Percentiles rank a stretch among this genome's conserved stretches.
These are phyloP conservation scores for Clostera curtula DNA, from an alignment of 2,888 invertebrate species.

Conservation along the genomic window DNA sequence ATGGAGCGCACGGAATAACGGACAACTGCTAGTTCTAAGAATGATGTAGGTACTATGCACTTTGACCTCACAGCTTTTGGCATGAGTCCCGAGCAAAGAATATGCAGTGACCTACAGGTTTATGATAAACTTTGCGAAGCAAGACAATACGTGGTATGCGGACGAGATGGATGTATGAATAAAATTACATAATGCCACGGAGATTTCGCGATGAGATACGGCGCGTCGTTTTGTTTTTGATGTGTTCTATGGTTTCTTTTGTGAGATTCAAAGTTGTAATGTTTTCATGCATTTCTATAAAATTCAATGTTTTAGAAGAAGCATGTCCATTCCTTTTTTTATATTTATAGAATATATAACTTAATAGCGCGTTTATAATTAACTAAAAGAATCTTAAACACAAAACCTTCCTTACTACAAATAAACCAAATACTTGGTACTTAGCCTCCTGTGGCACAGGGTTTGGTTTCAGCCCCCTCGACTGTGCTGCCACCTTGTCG, in stretches of 20 bases:
- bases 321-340: no score
- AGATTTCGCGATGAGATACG: neutral
- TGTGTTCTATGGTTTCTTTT: neutral
- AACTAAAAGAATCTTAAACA: no score
- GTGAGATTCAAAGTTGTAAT: neutral
- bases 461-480: no score
- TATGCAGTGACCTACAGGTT: constrained; percentile 32
- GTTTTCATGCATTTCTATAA: no score
- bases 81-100: constrained; percentile 37
- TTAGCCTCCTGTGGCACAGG: no score
- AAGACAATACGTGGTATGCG: constrained; percentile 15
- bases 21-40: constrained; percentile 39
- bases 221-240: neutral
- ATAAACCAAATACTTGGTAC: no score
- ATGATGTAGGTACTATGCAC: constrained; percentile 47
- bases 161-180: constrained; percentile 4
- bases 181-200: neutral
- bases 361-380: no score
- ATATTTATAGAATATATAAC: no score
- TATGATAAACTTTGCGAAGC: constrained; percentile 26
- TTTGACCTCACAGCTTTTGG: constrained; percentile 31
- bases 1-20: constrained; percentile 59
- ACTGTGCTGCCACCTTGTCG: no score
- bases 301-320: no score
- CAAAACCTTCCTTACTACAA: no score